Evolutionary conservation across 2,888 invertebrate genomes (phyloP).

Genomic region (Heliconius sara): DNA sequence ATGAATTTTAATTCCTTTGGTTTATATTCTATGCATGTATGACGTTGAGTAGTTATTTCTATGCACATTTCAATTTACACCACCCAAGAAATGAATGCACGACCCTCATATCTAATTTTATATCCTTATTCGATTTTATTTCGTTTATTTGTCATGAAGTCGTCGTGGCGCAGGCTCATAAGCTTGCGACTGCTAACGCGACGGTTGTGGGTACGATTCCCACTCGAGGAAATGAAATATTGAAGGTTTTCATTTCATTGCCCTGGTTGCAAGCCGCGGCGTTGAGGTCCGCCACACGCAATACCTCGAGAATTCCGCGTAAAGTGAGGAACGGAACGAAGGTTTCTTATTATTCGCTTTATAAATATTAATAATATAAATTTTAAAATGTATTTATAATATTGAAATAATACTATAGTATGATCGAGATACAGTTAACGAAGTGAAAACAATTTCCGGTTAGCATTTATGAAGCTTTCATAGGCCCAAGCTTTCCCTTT

Average conservation of each 20-base stretch:
- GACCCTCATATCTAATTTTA: neutral
- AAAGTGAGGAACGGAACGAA: too few relatives aligned
- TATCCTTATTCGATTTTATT: neutral
- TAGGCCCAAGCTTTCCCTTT: slow-evolving; percentile 24
- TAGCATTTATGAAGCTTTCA: slow-evolving; percentile 29
- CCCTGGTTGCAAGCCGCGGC: too few relatives aligned
- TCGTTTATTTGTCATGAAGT: neutral
- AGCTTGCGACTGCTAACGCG: too few relatives aligned
- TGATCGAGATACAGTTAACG: slow-evolving; percentile 20
- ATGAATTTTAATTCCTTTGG: slow-evolving; percentile 19
- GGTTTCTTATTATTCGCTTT: too few relatives aligned
- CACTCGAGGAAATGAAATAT: too few relatives aligned
- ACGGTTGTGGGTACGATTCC: too few relatives aligned
- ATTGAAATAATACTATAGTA: neutral
- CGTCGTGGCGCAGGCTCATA: too few relatives aligned
- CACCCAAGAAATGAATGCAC: neutral
- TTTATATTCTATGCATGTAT: slow-evolving; percentile 18
- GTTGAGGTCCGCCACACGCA: too few relatives aligned
- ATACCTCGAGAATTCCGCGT: too few relatives aligned
- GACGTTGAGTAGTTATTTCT: slow-evolving; percentile 9
- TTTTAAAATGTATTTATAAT: neutral
- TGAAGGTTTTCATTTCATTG: too few relatives aligned
- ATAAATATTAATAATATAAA: neutral
- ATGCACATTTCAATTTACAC: slow-evolving; percentile 20
- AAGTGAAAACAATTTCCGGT: slow-evolving; percentile 34